phyloP scores from a whole-genome alignment of 2,113 vertebrate species.

The Sturnus vulgaris region DNA sequence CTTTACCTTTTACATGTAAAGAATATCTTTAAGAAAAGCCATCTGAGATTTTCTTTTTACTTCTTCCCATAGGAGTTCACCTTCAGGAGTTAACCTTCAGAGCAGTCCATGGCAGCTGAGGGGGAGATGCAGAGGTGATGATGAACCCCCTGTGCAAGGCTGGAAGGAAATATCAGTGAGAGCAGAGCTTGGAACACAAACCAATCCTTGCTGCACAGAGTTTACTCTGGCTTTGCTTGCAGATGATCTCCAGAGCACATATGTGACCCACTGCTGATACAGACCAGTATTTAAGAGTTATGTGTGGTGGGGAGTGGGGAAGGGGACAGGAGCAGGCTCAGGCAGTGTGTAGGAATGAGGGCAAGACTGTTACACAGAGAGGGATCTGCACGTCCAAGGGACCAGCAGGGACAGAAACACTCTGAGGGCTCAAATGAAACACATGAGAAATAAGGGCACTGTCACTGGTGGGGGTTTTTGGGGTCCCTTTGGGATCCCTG shows the following conservation, averaged over 20 bases:
- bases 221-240: not conserved
- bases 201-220: accelerated
- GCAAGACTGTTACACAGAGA: no score
- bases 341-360: not conserved
- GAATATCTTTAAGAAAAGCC: not conserved
- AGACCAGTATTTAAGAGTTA: not conserved
- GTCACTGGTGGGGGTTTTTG: no score
- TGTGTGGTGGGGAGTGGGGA: not conserved
- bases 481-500: no score
- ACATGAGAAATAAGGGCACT: not conserved
- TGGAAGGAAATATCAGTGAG: not conserved
- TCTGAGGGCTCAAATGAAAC: not conserved
- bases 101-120: not conserved
- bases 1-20: not conserved
- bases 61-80: not conserved
- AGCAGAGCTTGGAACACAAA: not conserved
- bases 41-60: not conserved
- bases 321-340: accelerated
- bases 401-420: not conserved
- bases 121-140: not conserved
- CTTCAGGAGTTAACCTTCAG: no score
- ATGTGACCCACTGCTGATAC: not conserved
- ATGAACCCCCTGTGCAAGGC: no score
- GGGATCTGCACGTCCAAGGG: not conserved
- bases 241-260: not conserved